phyloP scores from a whole-genome alignment of 2,113 vertebrate genomes.

The Hippocampus barbouri region DNA sequence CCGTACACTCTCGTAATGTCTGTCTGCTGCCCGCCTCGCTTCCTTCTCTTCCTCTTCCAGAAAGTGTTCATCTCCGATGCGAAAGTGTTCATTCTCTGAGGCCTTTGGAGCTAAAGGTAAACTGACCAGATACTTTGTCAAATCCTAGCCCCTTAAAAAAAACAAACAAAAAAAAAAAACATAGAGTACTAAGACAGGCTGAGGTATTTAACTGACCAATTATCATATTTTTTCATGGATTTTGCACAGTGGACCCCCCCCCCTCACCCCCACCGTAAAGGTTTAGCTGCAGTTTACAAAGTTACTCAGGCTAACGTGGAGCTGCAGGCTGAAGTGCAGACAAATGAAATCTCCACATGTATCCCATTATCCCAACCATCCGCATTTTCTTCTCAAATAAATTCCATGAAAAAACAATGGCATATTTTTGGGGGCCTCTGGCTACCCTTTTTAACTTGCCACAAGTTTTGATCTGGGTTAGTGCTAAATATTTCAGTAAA shows the following conservation, averaged over 20 bases:
- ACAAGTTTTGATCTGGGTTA: not conserved
- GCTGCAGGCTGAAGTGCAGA: slow-evolving; percentile 39
- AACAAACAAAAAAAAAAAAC: not conserved
- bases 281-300: not conserved
- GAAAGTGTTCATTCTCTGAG: slow-evolving; percentile 20
- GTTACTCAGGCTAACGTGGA: slow-evolving; percentile 59
- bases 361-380: slow-evolving; percentile 66
- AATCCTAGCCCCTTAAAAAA: no score
- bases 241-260: slow-evolving; percentile 12
- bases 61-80: slow-evolving; percentile 51
- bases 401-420: slow-evolving; percentile 37
- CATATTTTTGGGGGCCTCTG: not conserved
- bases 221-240: no score
- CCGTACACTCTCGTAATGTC: slow-evolving; percentile 43
- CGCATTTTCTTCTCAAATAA: slow-evolving; percentile 64
- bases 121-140: no score
- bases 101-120: slow-evolving; percentile 53
- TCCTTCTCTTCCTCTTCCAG: slow-evolving; percentile 30
- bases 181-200: not conserved
- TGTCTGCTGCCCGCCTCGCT: slow-evolving; percentile 28
- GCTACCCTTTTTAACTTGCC: not conserved
- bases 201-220: no score
- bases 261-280: not conserved
- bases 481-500: not conserved
- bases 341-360: slow-evolving; percentile 52